Base-by-base conservation (phyloP, 2,797 vertebrate species). In the Zenarchopterus dispar region DNA sequence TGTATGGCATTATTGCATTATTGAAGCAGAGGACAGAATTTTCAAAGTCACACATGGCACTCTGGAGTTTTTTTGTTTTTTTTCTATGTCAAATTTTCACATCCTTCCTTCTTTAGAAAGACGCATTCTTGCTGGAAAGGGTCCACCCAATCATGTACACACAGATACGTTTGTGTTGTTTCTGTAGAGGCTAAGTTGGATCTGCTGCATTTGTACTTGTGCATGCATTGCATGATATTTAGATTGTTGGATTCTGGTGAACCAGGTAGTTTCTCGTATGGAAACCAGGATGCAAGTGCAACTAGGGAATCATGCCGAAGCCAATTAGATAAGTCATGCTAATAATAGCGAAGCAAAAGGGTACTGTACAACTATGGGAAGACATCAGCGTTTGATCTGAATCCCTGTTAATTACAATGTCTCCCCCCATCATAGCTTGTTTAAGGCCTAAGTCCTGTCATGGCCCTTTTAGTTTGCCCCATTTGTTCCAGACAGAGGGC, bases 1-100 rank as follows among this genome's bases (percentile, higher is more conserved):
- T 90, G 75, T 88, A 93, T 88, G 72, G 71, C 71, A 56, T 78
- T 82, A 88, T 92, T 89, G 67, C 75, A 71, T 82, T 88, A 80
- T 85, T 85, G 85, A 91, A 82, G 80, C 81, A 81, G 70, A 82
- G 82, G 84, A 84, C 75, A 74, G 70, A 59, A 77, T 86, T 79
- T 52, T 65, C 86, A 91, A 91, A 92, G 92, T 92, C 91, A 89
- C 76, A 73, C 47, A 62, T 56, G 28, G 52, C 49, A 39, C 13
- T 49, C 21, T 31, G 46, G 70, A 73, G 78, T 81, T 54, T 48
- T 15, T 28, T 42, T 39, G 33, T 58, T 36, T 36, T 36, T 36
- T 39, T 39, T 13, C 36, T 15, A 15, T 39, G 50, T 31, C 67
- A 73, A 21, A 77, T 68, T 58, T 52, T 36, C 44, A 58, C 50